Evolutionary conservation across 2,113 vertebrate species (phyloP).

Genomic region (Toxostoma redivivum): DNA sequence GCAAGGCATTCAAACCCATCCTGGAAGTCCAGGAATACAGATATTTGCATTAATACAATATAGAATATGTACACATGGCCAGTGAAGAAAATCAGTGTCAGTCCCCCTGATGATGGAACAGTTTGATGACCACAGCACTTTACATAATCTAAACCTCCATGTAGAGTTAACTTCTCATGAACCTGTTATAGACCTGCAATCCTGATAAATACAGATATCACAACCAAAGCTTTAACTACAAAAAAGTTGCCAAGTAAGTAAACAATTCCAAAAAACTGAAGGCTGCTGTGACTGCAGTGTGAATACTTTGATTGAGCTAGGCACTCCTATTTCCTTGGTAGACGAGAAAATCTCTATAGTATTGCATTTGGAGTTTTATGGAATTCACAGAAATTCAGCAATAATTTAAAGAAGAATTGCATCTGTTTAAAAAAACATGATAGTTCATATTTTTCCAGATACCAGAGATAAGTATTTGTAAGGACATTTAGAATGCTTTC

Average conservation of each 20-base stretch:
- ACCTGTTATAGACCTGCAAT: not conserved
- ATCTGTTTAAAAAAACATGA: not conserved
- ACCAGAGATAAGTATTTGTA: not conserved
- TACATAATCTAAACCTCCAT: not conserved
- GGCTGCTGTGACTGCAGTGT: not conserved
- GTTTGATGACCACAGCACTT: not conserved
- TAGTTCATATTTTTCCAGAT: not conserved
- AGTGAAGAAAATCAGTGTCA: not conserved
- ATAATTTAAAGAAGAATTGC: not conserved
- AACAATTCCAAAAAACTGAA: not conserved
- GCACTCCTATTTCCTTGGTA: not conserved
- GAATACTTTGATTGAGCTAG: not conserved
- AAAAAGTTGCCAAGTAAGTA: not conserved
- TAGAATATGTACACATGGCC: accelerated
- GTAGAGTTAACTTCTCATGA: not conserved
- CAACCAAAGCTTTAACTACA: not conserved
- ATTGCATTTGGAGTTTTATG: not conserved
- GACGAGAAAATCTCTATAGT: not conserved
- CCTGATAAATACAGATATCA: not conserved
- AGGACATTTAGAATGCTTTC: not conserved
- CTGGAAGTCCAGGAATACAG: not conserved
- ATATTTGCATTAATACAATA: not conserved
- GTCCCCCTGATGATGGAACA: not conserved
- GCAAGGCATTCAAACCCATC: not conserved
- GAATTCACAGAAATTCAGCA: not conserved